Evolutionary conservation across 2,797 vertebrate species (phyloP), one percentile per base, ranked within the genome.

Genomic region (Centroberyx gerrardi): DNA sequence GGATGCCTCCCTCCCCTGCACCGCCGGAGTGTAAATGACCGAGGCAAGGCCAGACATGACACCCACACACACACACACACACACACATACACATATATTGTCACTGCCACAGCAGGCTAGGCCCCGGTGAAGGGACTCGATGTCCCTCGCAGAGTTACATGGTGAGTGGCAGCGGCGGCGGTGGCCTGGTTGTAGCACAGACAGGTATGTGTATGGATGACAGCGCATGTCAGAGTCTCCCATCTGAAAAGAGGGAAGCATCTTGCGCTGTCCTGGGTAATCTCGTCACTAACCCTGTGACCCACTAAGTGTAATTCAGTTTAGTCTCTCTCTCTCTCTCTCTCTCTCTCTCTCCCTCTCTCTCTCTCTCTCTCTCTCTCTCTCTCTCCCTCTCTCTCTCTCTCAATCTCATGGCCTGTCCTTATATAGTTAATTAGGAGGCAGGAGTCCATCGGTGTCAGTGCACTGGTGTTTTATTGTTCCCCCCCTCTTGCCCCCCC

Each of bases 361-460:
- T 42, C 33, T 58, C 36, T 54, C 12, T 42, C 51, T 27, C 31
- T 54, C 33, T 53, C 68, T 7, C 8, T 51, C 18, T 53, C 31
- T 60, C 55, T 31, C 36, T 29, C 59, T 29, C 49, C 40, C 49
- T 54, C 48, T n/a, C 46, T 33, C 33, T 60, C 55, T 44, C 36
- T 68, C 42, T 46, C 53, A 31, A 40, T 48, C 54, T 44, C 53
- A 46, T 8, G 14, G 38, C 28, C 28, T 55, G 40, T 27, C 31
- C 12, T 62, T 67, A 74, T 86, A 75, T 77, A 77, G 88, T 93
- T 93, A 90, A 94, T 94, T 91, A 93, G 88, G 79, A 91, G 66
- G 86, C 80, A 88, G 88, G 76, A 92, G 90, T 94, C 90, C 87
- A 92, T 91, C 10, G 81, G 80, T 92, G 90, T 91, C 88, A 87